A percentile compares a stretch with the other conserved stretches of the same genome.
These are phyloP conservation scores for Syngnathoides biaculeatus DNA, from an alignment of 2,113 vertebrate genomes.

Conservation along the genomic window DNA sequence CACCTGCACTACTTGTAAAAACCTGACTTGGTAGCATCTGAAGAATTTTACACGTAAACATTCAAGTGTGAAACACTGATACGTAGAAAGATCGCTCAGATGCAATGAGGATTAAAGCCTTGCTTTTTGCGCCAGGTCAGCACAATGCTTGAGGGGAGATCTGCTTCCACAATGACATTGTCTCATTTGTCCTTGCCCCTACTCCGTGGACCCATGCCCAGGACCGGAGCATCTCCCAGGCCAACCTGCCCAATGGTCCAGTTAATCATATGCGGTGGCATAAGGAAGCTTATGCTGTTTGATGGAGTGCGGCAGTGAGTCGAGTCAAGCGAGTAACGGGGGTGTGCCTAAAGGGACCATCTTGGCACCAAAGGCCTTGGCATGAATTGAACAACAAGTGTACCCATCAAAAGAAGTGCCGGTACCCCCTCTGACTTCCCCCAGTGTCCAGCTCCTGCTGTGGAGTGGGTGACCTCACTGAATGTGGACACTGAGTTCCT, in stretches of 20 bases:
- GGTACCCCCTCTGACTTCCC: slow-evolving; percentile 16
- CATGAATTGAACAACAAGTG: slow-evolving; percentile 50
- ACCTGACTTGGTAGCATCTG: slow-evolving; percentile 55
- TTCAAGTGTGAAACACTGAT: slow-evolving; percentile 58
- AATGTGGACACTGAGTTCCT: slow-evolving; percentile 64
- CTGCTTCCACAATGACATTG: slow-evolving; percentile 53
- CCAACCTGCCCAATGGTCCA: slow-evolving; percentile 76
- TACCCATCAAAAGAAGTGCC: slow-evolving; percentile 43
- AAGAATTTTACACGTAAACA: slow-evolving; percentile 60
- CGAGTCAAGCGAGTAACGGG: slow-evolving; percentile 43
- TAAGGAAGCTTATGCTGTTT: slow-evolving; percentile 59
- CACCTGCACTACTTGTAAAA: slow-evolving; percentile 62
- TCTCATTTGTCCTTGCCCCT: slow-evolving; percentile 65
- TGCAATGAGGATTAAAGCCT: slow-evolving; percentile 38
- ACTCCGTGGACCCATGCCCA: slow-evolving; percentile 69
- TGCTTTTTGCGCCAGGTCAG: slow-evolving; percentile 50
- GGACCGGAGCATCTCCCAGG: slow-evolving; percentile 58
- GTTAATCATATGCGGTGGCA: slow-evolving; percentile 76
- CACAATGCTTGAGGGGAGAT: slow-evolving; percentile 39
- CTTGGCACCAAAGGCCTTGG: slow-evolving; percentile 52
- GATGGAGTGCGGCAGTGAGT: slow-evolving; percentile 57
- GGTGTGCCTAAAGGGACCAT: slow-evolving; percentile 48
- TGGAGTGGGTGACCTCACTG: slow-evolving; percentile 50
- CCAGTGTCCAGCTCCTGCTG: slow-evolving; percentile 57
- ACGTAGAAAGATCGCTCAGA: slow-evolving; percentile 45